Percentiles rank a stretch among this genome's conserved stretches.
Evolutionary conservation across 2,888 invertebrate genomes (phyloP).

Genomic region (Meiosimyza platycephala): DNA sequence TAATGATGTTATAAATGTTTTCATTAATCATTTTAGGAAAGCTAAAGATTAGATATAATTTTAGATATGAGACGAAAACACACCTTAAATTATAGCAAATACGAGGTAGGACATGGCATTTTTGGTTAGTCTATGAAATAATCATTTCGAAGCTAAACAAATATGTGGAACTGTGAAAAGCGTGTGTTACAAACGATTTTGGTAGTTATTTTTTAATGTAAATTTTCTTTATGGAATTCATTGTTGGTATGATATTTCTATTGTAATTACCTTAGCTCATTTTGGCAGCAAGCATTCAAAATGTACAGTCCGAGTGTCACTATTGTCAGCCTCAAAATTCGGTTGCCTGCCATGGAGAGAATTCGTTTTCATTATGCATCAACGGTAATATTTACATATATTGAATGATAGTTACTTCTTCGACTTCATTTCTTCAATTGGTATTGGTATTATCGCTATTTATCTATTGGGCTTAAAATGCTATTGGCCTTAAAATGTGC

Average conservation of each 20-base stretch:
- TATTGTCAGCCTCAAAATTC: constrained; percentile 41
- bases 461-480: too few species aligned
- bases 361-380: constrained; percentile 44
- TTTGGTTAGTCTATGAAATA: too few species aligned
- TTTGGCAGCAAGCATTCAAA: background rate
- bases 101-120: too few species aligned
- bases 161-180: background rate
- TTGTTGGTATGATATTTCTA: too few species aligned
- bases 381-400: constrained; percentile 36
- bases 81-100: too few species aligned
- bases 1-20: too few species aligned
- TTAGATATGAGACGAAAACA: too few species aligned
- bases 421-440: background rate
- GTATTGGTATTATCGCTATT: background rate
- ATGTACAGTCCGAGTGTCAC: constrained; percentile 36
- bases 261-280: background rate
- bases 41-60: too few species aligned
- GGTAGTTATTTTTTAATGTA: background rate
- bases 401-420: background rate
- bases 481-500: too few species aligned
- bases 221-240: background rate
- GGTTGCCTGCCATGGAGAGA: constrained; percentile 44
- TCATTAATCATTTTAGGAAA: too few species aligned
- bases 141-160: background rate
- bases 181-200: background rate